phyloP scores from a whole-genome alignment of 2,797 vertebrate genomes.

The Etheostoma nigrum region DNA sequence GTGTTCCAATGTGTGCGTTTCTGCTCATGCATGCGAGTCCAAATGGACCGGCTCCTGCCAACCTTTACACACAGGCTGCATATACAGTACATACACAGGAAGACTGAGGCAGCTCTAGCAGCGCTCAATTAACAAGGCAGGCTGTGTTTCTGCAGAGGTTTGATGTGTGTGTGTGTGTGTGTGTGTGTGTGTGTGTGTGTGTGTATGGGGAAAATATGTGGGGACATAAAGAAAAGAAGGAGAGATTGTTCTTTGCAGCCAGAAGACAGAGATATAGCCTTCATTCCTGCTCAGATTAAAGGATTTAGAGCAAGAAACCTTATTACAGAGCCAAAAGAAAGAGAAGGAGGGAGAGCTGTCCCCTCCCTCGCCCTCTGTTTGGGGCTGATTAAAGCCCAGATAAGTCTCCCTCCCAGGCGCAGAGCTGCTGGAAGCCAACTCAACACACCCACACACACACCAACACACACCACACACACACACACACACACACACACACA shows the following conservation, averaged over 20 bases:
- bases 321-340: conserved; percentile 58
- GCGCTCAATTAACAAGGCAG: conserved; percentile 64
- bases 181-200: conserved; percentile 3
- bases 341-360: conserved; percentile 30
- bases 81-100: conserved; percentile 15
- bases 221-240: conserved; percentile 25
- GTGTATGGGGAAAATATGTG: conserved; percentile 26
- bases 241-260: conserved; percentile 65
- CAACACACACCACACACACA: conserved; percentile 2
- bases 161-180: conserved; percentile 4
- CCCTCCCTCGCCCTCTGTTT: conserved; percentile 57
- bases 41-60: no score
- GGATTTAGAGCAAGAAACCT: conserved; percentile 73
- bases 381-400: conserved; percentile 72
- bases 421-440: conserved; percentile 48
- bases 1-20: no score
- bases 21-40: no score
- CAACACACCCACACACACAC: conserved; percentile 7
- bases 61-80: neutral
- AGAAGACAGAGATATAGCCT: conserved; percentile 69
- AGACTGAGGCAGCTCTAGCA: conserved; percentile 30
- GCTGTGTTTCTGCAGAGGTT: conserved; percentile 43
- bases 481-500: conserved; percentile 7
- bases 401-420: conserved; percentile 55
- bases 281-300: conserved; percentile 78